Evolutionary conservation across 30 jellyfish, hydroid and myxozoan genomes (phyloP).

Genomic region (Hydractinia echinata): DNA sequence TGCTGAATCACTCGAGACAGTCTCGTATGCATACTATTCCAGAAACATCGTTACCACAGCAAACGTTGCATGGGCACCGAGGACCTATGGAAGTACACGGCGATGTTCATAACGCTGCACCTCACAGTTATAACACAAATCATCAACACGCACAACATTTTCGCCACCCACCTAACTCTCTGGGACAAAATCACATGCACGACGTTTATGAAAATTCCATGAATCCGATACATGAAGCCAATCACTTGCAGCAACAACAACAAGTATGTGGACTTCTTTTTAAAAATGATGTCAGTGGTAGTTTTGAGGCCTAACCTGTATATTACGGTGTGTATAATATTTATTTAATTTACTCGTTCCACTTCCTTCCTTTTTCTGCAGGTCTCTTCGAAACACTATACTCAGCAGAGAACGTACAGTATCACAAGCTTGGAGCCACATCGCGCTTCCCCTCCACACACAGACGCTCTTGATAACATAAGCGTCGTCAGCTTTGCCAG

Average conservation of each 20-base stretch:
- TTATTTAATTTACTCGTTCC: too few relatives aligned
- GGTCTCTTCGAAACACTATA: too few relatives aligned
- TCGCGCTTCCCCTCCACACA: constrained; percentile 54
- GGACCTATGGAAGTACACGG: not conserved
- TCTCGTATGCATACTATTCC: constrained; percentile 15
- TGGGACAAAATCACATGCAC: not conserved
- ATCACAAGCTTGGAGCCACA: constrained; percentile 43
- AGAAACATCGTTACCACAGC: not conserved
- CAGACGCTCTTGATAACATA: constrained; percentile 64
- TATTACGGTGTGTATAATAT: too few relatives aligned
- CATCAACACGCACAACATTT: constrained; percentile 1
- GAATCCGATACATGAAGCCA: too few relatives aligned
- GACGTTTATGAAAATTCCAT: not conserved
- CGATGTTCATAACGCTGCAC: not conserved
- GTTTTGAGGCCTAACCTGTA: too few relatives aligned
- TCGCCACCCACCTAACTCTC: not conserved
- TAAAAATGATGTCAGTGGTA: too few relatives aligned
- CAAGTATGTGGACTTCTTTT: too few relatives aligned
- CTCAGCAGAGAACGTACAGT: constrained; percentile 41
- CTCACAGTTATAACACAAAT: not conserved
- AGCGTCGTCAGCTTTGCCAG: constrained; percentile 98
- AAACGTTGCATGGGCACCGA: constrained; percentile 8
- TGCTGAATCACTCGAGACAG: not conserved
- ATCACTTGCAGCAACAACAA: too few relatives aligned
- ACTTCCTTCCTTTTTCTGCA: too few relatives aligned